These are phyloP conservation scores for Drosophila saltans DNA, from an alignment of 1,140 invertebrate genomes.

Conservation along the genomic window DNA sequence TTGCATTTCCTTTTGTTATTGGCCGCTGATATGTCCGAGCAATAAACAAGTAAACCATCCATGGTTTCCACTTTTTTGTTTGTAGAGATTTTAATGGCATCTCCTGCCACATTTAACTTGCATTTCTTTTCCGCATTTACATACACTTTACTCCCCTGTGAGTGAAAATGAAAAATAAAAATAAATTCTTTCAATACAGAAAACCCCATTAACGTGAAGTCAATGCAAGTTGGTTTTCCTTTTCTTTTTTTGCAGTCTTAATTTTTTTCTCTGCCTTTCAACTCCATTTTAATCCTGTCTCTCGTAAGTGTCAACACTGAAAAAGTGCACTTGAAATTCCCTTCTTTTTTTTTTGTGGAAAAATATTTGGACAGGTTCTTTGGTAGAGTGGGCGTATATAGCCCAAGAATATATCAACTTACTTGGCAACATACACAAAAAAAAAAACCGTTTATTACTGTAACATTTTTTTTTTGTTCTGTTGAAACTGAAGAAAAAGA, in stretches of 20 bases:
- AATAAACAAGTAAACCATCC: constrained; percentile 40
- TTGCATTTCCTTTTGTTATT: constrained; percentile 31
- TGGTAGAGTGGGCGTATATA: constrained; percentile 18
- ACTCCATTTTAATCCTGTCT: background rate
- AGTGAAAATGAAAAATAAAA: background rate
- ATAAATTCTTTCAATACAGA: background rate
- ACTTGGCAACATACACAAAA: background rate
- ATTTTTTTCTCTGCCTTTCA: background rate
- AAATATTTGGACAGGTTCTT: constrained; percentile 22
- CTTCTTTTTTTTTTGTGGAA: background rate
- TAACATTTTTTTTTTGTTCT: constrained; percentile 39
- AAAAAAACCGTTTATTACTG: constrained; percentile 48
- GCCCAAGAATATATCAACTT: constrained; percentile 56
- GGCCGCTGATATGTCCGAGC: constrained; percentile 32
- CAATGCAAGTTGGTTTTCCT: background rate
- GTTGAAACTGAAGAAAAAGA: background rate
- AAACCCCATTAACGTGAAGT: background rate
- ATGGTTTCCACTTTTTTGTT: background rate
- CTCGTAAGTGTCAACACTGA: constrained; percentile 27
- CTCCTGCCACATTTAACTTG: background rate
- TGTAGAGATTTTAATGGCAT: background rate
- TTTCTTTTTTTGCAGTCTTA: background rate
- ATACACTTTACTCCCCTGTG: background rate
- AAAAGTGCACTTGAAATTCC: constrained; percentile 51
- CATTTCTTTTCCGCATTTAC: background rate